Conservation (phyloP, 2,113 vertebrate species). For the Menidia beryllina region DNA sequence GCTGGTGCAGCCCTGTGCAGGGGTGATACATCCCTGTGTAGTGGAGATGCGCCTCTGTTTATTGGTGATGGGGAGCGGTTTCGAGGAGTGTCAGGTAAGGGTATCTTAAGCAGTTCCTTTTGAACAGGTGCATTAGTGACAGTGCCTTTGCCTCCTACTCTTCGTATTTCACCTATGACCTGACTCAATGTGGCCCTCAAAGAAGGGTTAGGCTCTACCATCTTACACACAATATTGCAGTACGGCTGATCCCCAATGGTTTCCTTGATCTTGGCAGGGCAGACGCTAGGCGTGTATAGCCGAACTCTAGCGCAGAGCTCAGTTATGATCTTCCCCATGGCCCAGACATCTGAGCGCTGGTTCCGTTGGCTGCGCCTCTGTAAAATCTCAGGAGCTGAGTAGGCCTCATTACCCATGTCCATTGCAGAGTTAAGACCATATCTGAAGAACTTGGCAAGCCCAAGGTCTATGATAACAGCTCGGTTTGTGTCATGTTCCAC, state of each 20-base stretch:
- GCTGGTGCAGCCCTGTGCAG: background rate
- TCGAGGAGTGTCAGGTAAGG: background rate
- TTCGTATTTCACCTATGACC: conserved; percentile 69
- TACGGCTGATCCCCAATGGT: conserved; percentile 64
- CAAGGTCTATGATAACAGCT: conserved; percentile 82
- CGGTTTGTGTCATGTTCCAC: conserved; percentile 79
- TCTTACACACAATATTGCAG: conserved; percentile 63
- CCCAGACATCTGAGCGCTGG: conserved; percentile 81
- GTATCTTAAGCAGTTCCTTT: background rate
- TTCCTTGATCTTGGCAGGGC: conserved; percentile 72
- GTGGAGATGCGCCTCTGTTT: background rate
- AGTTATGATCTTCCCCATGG: conserved; percentile 81
- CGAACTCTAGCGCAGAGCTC: conserved; percentile 77
- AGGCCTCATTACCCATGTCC: conserved; percentile 80
- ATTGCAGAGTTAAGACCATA: conserved; percentile 72
- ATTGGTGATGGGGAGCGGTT: conserved; percentile 34
- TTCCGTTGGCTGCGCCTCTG: conserved; percentile 47
- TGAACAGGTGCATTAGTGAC: background rate
- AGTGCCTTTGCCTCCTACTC: conserved; percentile 2
- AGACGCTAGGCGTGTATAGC: conserved; percentile 65
- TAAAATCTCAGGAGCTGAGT: conserved; percentile 80
- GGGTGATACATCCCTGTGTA: background rate
- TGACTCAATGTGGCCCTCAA: conserved; percentile 62
- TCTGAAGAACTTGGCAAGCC: conserved; percentile 79
- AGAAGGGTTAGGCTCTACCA: conserved; percentile 64